Percentiles rank a stretch among this genome's conserved stretches.
phyloP scores from a whole-genome alignment of 2,797 vertebrate genomes.

The Hippoglossus hippoglossus region DNA sequence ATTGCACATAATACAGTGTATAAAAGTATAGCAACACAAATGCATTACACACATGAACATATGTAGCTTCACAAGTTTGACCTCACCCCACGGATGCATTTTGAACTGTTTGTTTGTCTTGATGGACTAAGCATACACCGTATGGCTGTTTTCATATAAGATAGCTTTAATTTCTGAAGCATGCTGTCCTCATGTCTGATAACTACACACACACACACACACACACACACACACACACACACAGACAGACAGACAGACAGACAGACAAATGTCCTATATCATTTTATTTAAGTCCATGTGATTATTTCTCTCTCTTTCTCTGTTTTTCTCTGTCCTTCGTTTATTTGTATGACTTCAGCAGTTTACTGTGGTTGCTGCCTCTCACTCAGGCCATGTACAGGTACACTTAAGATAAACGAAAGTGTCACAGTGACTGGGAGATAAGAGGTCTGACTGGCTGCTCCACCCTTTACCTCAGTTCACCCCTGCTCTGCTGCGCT shows the following conservation, averaged over 20 bases:
- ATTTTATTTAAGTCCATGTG: constrained; percentile 5
- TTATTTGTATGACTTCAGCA: constrained; percentile 53
- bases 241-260: background rate
- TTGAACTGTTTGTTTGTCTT: constrained; percentile 36
- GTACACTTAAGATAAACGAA: constrained; percentile 66
- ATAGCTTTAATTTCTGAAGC: constrained; percentile 23
- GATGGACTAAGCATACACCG: constrained; percentile 20
- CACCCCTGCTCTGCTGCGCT: constrained; percentile 51
- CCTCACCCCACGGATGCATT: constrained; percentile 10
- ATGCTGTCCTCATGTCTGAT: constrained; percentile 1
- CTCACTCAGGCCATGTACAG: constrained; percentile 58
- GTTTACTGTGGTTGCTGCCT: constrained; percentile 48
- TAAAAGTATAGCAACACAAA: background rate
- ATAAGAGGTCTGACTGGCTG: constrained; percentile 65
- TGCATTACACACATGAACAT: background rate
- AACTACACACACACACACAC: background rate
- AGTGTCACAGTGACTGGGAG: constrained; percentile 62
- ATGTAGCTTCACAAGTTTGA: constrained; percentile 13
- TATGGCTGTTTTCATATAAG: constrained; percentile 42
- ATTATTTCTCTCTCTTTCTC: background rate
- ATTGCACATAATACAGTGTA: constrained; percentile 1
- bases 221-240: too few relatives aligned
- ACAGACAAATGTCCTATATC: background rate
- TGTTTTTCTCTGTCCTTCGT: constrained; percentile 19
- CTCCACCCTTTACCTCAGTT: constrained; percentile 77